phyloP scores from a whole-genome alignment of 2,888 invertebrate species.

The Eucriotettix oculatus region DNA sequence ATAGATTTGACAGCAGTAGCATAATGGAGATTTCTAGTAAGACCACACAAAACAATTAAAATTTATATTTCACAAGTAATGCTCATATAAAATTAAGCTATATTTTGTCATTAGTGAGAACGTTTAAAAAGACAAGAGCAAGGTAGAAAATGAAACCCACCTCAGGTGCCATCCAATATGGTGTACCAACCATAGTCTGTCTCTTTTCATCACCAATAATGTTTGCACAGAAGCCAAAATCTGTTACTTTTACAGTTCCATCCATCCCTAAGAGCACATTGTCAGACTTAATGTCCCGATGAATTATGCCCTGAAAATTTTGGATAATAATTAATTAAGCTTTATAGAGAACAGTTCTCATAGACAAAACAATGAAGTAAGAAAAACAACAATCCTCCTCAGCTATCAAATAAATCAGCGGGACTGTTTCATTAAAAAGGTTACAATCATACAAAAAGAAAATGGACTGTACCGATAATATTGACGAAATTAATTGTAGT shows the following conservation, averaged over 20 bases:
- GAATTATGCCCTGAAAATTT: constrained; percentile 54
- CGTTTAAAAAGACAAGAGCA: background rate
- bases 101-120: background rate
- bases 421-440: no score
- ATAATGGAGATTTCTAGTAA: no score
- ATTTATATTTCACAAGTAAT: background rate
- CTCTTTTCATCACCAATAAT: constrained; percentile 85
- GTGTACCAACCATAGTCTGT: constrained; percentile 97
- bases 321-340: no score
- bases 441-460: no score
- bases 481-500: no score
- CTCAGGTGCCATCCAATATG: constrained; percentile 97
- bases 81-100: background rate
- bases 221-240: constrained; percentile 97
- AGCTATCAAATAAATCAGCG: no score
- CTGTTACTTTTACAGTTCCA: constrained; percentile 81
- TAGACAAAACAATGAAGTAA: no score
- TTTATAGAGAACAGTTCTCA: no score
- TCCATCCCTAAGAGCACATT: constrained; percentile 88
- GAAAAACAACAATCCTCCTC: no score
- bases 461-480: no score
- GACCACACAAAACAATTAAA: background rate
- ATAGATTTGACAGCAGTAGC: no score
- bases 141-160: constrained; percentile 10
- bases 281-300: constrained; percentile 94